Conservation (phyloP, 2,113 vertebrate genomes). For the Labrus mixtus region DNA sequence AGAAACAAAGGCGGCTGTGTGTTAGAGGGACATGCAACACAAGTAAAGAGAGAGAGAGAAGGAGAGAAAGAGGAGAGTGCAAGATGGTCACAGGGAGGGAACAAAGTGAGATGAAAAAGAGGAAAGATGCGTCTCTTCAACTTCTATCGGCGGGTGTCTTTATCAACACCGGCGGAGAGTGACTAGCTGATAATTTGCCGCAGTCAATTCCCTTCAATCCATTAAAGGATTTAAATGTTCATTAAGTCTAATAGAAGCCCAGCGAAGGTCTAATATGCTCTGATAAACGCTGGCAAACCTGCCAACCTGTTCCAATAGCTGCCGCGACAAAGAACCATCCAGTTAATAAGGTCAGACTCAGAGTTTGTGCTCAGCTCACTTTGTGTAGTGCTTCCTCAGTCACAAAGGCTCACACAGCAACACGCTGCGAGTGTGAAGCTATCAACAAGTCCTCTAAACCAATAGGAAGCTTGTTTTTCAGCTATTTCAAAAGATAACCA, state of each 20-base stretch:
- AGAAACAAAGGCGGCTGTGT: conserved; percentile 40
- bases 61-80: neutral
- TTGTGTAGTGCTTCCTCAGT: conserved; percentile 44
- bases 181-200: conserved; percentile 65
- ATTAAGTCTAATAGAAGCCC: conserved; percentile 76
- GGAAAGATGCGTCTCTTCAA: conserved; percentile 43
- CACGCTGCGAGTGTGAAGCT: neutral
- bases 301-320: conserved; percentile 73
- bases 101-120: conserved; percentile 36
- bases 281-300: conserved; percentile 74
- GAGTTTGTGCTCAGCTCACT: conserved; percentile 60
- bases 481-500: neutral
- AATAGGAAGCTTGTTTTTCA: neutral
- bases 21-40: conserved; percentile 26
- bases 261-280: conserved; percentile 72
- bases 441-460: conserved; percentile 19
- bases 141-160: conserved; percentile 55
- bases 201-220: conserved; percentile 79
- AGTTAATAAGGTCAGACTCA: conserved; percentile 74
- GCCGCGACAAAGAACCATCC: conserved; percentile 41
- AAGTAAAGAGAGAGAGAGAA: conserved; percentile 2
- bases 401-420: conserved; percentile 1
- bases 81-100: conserved; percentile 30
- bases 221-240: conserved; percentile 81
- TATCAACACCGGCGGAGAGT: conserved; percentile 58